Conservation (phyloP, 2,888 invertebrate species). For the Stenodema calcarata region DNA sequence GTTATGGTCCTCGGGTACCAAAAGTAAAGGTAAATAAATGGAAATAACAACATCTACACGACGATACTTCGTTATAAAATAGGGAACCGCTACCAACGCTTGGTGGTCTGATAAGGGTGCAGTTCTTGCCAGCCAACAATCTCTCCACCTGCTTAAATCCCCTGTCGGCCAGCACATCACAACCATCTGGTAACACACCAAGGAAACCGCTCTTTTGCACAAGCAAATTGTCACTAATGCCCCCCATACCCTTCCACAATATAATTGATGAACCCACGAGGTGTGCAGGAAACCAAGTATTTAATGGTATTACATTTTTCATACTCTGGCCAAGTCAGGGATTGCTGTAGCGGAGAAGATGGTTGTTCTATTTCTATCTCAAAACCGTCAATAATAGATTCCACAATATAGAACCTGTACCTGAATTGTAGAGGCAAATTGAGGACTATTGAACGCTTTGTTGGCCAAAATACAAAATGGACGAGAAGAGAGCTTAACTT, state of each 20-base stretch:
- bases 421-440: constrained; percentile 46
- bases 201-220: too few species aligned
- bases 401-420: constrained; percentile 51
- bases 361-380: constrained; percentile 59
- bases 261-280: constrained; percentile 60
- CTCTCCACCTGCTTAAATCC: too few species aligned
- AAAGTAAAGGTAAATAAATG: too few species aligned
- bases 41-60: too few species aligned
- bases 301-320: constrained; percentile 59
- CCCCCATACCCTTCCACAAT: constrained; percentile 60
- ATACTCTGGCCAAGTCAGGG: constrained; percentile 59
- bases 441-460: neutral
- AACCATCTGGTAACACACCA: too few species aligned
- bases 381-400: constrained; percentile 58
- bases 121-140: too few species aligned
- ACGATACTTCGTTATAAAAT: too few species aligned
- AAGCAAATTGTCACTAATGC: too few species aligned
- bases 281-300: constrained; percentile 58
- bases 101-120: too few species aligned
- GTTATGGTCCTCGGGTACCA: too few species aligned
- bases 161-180: too few species aligned
- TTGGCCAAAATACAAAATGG: constrained; percentile 47
- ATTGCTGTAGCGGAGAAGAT: constrained; percentile 55
- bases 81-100: too few species aligned
- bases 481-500: constrained; percentile 6